Percentiles rank a stretch among this genome's conserved stretches.
phyloP scores from a whole-genome alignment of 1,140 invertebrate genomes.

The Leptonema lineaticorne region DNA sequence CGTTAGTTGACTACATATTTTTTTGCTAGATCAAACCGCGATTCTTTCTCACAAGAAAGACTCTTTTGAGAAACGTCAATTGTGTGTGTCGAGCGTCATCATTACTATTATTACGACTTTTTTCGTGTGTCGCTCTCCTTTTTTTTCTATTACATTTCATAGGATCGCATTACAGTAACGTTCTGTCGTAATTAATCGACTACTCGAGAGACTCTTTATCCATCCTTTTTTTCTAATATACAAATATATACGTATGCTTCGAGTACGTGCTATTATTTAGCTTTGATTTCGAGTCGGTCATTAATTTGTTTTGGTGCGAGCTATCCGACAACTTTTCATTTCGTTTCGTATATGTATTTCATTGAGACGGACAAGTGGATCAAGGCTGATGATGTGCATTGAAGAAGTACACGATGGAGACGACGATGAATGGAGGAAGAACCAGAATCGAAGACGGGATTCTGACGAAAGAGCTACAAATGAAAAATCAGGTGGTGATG shows the following conservation, averaged over 20 bases:
- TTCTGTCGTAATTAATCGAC: constrained; percentile 11
- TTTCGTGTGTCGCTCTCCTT: background rate
- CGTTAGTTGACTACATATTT: background rate
- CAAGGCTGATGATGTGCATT: background rate
- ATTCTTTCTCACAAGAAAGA: constrained; percentile 1
- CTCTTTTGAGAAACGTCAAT: background rate
- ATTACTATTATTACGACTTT: background rate
- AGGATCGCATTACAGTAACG: constrained; percentile 15
- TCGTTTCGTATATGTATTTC: background rate
- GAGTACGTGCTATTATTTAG: background rate
- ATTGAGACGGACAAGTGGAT: constrained; percentile 13
- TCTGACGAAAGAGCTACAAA: background rate
- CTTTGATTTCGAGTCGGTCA: background rate
- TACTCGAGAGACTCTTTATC: no score
- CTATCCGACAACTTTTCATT: constrained; percentile 15
- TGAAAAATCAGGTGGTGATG: constrained; percentile 11
- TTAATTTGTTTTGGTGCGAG: constrained; percentile 13
- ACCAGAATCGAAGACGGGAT: background rate
- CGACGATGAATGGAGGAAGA: constrained; percentile 1
- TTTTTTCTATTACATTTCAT: background rate
- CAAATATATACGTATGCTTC: no score
- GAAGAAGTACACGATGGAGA: background rate
- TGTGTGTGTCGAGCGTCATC: background rate
- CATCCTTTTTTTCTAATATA: no score
- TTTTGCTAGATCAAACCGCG: background rate